Percentiles rank a stretch among this genome's conserved stretches.
These are phyloP conservation scores for Nesidiocoris tenuis DNA, from an alignment of 2,888 invertebrate genomes.

Conservation along the genomic window DNA sequence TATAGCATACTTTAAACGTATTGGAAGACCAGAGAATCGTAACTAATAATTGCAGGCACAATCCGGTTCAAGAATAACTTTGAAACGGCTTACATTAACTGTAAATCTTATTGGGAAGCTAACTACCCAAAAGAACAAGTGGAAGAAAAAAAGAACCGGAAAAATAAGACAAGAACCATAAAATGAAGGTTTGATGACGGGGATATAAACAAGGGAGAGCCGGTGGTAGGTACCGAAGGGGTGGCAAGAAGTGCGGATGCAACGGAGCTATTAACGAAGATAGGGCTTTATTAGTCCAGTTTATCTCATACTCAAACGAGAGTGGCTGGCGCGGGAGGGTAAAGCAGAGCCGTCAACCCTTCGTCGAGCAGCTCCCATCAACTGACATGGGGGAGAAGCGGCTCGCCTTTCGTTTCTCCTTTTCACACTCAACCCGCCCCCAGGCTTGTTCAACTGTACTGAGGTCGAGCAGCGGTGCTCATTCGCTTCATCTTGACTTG, in stretches of 20 bases:
- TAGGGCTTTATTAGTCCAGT: slow-evolving; percentile 40
- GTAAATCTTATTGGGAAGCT: too few relatives aligned
- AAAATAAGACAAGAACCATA: slow-evolving; percentile 36
- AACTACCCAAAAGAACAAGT: neutral
- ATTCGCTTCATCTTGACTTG: neutral
- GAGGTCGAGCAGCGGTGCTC: neutral
- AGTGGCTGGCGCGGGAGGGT: neutral
- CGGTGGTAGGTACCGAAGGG: slow-evolving; percentile 22
- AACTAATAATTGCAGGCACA: too few relatives aligned
- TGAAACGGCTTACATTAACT: too few relatives aligned
- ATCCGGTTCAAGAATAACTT: too few relatives aligned
- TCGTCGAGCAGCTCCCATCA: slow-evolving; percentile 3
- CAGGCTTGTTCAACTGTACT: neutral
- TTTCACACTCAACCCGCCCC: neutral
- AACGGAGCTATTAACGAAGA: slow-evolving; percentile 41
- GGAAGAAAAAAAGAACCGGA: neutral
- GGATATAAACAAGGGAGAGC: slow-evolving; percentile 31
- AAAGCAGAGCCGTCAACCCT: slow-evolving; percentile 16
- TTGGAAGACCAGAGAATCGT: too few relatives aligned
- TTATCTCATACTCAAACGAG: slow-evolving; percentile 39
- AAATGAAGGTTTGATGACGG: slow-evolving; percentile 35
- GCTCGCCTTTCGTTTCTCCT: too few relatives aligned
- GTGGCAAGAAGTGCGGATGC: slow-evolving; percentile 12
- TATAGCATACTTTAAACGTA: too few relatives aligned
- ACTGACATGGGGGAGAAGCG: neutral